Base-by-base conservation (phyloP, 2,888 invertebrate species). In the Ochlodes sylvanus region DNA sequence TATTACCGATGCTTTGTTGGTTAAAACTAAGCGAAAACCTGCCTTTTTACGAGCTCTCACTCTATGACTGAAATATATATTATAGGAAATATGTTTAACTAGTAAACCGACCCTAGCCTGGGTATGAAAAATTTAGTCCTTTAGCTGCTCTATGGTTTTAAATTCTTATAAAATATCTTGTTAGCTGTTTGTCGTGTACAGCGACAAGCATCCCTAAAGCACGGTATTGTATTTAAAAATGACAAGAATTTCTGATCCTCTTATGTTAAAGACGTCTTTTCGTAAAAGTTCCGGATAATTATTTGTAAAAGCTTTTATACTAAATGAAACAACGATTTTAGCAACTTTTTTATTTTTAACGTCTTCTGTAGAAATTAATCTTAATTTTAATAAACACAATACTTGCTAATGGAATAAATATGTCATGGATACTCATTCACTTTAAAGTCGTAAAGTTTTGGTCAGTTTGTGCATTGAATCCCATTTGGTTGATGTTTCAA, bases 241-340 rank as follows among this genome's bases (percentile, higher is more conserved):
- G 52, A 52, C 21, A 4, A 47, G 15, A 47, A 47, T 2, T 12
- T 10, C 38, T 38, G 38, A 38, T 62, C 52, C 52, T 52, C 38
- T 62, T 50, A 50, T 61, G 15, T 0, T 47, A 47, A 27, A 47
- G 17, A 12, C 17, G 15, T 17, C 12, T 47, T 47, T 61, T 62
- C 21, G 62, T 10, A 27, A 19, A 62, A 52, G 21, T 62, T 52
- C 19, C 10, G 42, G 62, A 17, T 41, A 38, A 62, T 61, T 61
- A 50, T 62, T 62, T 52, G 52, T 38, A 19, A 38, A 38, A 62
- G 52, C 38, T 52, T 62, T 38, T 41, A 62, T 44, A 47, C 44
- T 47, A 47, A 47, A 47, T 17, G 44, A 47, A 47, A 47, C 15
- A 17, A 47, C 6, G 17, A 17, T 47, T 47, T 15, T 17, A 17